Percentiles rank a stretch among this genome's conserved stretches.
Evolutionary conservation across 2,113 vertebrate species (phyloP).

Genomic region (Symphodus melops): DNA sequence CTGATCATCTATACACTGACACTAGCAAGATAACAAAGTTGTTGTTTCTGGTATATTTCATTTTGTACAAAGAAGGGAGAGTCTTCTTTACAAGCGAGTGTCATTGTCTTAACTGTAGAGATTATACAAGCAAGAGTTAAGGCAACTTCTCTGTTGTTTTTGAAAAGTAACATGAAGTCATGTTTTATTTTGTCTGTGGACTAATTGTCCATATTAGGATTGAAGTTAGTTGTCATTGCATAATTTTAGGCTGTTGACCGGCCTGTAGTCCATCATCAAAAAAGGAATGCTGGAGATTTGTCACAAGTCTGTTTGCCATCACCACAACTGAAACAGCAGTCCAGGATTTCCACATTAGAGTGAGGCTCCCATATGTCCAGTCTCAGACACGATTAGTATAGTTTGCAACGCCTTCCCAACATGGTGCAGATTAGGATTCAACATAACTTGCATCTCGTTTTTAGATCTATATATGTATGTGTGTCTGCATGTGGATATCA

Average conservation of each 20-base stretch:
- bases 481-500: slow-evolving; percentile 24
- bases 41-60: slow-evolving; percentile 78
- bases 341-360: slow-evolving; percentile 28
- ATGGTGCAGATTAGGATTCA: slow-evolving; percentile 20
- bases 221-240: slow-evolving; percentile 79
- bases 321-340: slow-evolving; percentile 48
- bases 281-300: slow-evolving; percentile 69
- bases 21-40: slow-evolving; percentile 84
- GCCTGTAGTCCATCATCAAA: slow-evolving; percentile 60
- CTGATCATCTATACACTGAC: slow-evolving; percentile 85
- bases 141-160: slow-evolving; percentile 84
- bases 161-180: slow-evolving; percentile 76
- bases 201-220: slow-evolving; percentile 50
- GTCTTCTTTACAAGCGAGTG: slow-evolving; percentile 76
- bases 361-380: slow-evolving; percentile 28
- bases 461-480: neutral
- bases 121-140: slow-evolving; percentile 87
- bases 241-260: slow-evolving; percentile 78
- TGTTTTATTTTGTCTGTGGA: slow-evolving; percentile 56
- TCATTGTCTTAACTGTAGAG: slow-evolving; percentile 80
- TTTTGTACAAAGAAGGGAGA: slow-evolving; percentile 80
- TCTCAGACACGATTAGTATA: slow-evolving; percentile 9
- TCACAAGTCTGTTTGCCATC: slow-evolving; percentile 55
- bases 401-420: slow-evolving; percentile 16
- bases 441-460: slow-evolving; percentile 23